Evolutionary conservation across 2,888 invertebrate genomes (phyloP).

Genomic region (Eugnorisma glareosa): DNA sequence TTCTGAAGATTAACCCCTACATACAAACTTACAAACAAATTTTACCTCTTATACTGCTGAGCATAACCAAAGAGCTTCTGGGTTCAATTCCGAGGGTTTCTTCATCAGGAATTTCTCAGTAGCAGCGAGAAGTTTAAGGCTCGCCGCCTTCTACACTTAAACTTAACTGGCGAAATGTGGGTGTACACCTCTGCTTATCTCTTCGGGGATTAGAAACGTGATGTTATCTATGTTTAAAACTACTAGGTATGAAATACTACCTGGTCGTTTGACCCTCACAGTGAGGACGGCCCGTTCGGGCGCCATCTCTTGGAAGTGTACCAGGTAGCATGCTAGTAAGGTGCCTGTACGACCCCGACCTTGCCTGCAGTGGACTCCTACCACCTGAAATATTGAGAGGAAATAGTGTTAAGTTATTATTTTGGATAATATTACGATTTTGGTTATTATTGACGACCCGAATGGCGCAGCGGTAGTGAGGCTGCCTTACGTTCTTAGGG

Average conservation of each 20-base stretch:
- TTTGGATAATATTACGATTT: not conserved
- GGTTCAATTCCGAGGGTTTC: not conserved
- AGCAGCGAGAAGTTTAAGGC: not conserved
- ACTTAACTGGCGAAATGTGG: not conserved
- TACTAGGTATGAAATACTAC: constrained; percentile 65
- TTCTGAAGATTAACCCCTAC: too few species aligned
- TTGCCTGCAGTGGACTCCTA: constrained; percentile 93
- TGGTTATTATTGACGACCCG: too few species aligned
- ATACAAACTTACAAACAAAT: too few species aligned
- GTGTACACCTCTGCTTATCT: not conserved
- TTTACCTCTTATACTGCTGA: too few species aligned
- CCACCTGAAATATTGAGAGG: constrained; percentile 85
- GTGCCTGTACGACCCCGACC: constrained; percentile 94
- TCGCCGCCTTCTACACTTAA: too few species aligned
- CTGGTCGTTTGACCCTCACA: constrained; percentile 90
- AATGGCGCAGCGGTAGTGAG: too few species aligned
- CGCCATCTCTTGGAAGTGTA: constrained; percentile 90
- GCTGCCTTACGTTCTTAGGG: too few species aligned
- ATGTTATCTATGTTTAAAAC: not conserved
- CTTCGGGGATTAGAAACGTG: not conserved
- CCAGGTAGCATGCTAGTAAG: constrained; percentile 93
- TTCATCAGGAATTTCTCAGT: not conserved
- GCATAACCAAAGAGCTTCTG: not conserved
- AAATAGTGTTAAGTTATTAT: not conserved
- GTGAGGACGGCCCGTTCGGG: constrained; percentile 92